Evolutionary conservation across 2,113 vertebrate genomes (phyloP), one percentile per base, ranked within the genome.

Genomic region (Holacanthus passer): DNA sequence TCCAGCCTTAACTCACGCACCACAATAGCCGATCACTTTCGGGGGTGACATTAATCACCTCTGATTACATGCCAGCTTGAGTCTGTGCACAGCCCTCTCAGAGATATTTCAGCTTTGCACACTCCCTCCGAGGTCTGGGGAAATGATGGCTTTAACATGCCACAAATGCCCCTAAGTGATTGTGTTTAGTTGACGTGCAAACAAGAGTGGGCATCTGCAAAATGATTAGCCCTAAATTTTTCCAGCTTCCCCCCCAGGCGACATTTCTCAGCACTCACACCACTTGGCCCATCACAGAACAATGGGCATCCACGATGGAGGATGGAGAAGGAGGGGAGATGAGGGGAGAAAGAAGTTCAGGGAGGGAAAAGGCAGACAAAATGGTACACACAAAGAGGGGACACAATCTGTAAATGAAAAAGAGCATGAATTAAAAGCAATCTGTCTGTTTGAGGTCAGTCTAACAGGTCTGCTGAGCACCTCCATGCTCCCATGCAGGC

Each of bases 251-350:
- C 11, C 50, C 50, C 22, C 55, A 69, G 85, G 83, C 47, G 78
- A 3, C 78, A 81, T 79, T 83, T 87, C 85, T 87, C 81, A 81
- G 68, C 72, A 55, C 66, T 63, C 79, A 24, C 79, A 67, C 82
- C 84, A 78, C 87, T 88, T 82, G 63, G 81, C 72, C 77, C 77
- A 48, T 69, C 77, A 20, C 88, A 94, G 94, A 95, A 95, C 95
- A 95, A 95, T 94, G 88, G 94, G 86, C 88, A 88, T 87, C 85
- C 71, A 41, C 60, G 68, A 76, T 69, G 77, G 78, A 92, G 83
- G 87, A 90, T 89, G 83, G 84, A 91, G 75, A 84, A 48, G 79
- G 81, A 83, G 81, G 62, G 66, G 50, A 86, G 84, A 83, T 8
- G 20, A 6, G 55, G n/a, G 53, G 41, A 53, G 2, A 37, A 37